Percentiles rank a stretch among this genome's conserved stretches.
Conservation (phyloP, 1,140 invertebrate genomes). For the Leptoteleia sp. region DNA sequence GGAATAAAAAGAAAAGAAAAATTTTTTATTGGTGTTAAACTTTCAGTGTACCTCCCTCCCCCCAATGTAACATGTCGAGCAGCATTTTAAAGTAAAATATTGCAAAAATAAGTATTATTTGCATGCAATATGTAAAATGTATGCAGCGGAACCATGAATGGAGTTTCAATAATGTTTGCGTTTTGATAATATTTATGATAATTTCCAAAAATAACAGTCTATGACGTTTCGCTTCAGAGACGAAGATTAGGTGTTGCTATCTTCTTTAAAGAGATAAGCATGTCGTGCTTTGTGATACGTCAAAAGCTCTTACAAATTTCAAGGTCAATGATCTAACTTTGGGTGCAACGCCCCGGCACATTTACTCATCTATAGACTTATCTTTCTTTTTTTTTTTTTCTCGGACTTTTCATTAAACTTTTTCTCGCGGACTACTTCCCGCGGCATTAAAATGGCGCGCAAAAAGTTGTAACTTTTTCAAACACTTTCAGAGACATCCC, state of each 20-base stretch:
- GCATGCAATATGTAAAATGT: too few relatives aligned
- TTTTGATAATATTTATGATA: neutral
- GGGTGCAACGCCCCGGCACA: constrained; percentile 45
- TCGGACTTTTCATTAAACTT: constrained; percentile 28
- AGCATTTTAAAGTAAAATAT: too few relatives aligned
- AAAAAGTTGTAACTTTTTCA: too few relatives aligned
- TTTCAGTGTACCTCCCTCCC: too few relatives aligned
- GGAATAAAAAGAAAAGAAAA: too few relatives aligned
- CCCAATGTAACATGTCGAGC: too few relatives aligned
- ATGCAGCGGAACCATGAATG: too few relatives aligned
- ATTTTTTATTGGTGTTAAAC: too few relatives aligned
- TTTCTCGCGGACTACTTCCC: constrained; percentile 6
- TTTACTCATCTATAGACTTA: constrained; percentile 25
- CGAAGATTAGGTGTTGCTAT: constrained; percentile 3
- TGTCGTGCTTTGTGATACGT: constrained; percentile 63
- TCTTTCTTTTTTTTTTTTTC: constrained; percentile 16
- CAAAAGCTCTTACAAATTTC: constrained; percentile 49
- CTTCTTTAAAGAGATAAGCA: constrained; percentile 76
- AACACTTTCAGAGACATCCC: too few relatives aligned
- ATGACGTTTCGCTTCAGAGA: neutral
- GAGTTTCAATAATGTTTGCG: too few relatives aligned
- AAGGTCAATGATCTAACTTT: constrained; percentile 53
- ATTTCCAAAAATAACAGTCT: neutral
- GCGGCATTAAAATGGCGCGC: constrained; percentile 11
- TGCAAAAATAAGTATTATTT: too few relatives aligned